A percentile compares a stretch with the other conserved stretches of the same genome.
These are phyloP conservation scores for Sebastes itinus DNA, from an alignment of 2,797 vertebrate genomes.

Conservation along the genomic window DNA sequence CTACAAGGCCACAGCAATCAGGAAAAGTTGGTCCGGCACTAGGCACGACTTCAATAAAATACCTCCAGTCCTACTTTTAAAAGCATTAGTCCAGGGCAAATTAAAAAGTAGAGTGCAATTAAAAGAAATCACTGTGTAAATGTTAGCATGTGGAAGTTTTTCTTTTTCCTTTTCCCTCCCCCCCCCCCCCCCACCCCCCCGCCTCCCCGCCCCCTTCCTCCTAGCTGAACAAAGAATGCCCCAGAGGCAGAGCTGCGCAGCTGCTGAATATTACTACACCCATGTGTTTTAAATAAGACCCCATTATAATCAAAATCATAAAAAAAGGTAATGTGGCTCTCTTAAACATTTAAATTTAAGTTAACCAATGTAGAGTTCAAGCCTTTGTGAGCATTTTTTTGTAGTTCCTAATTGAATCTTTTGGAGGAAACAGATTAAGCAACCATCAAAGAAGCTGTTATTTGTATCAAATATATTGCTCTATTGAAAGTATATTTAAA, in stretches of 20 bases:
- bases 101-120: constrained; percentile 89
- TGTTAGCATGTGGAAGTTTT: constrained; percentile 90
- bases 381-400: constrained; percentile 58
- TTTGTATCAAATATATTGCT: constrained; percentile 33
- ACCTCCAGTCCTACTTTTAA: constrained; percentile 84
- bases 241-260: constrained; percentile 79
- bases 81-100: constrained; percentile 88
- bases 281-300: constrained; percentile 88
- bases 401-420: constrained; percentile 59
- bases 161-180: constrained; percentile 64
- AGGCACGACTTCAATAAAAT: constrained; percentile 87
- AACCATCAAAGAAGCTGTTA: constrained; percentile 42
- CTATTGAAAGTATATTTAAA: constrained; percentile 10
- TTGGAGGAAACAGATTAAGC: constrained; percentile 33
- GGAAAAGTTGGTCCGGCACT: constrained; percentile 71
- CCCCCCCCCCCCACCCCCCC: too few species aligned
- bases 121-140: constrained; percentile 91
- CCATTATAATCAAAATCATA: constrained; percentile 90
- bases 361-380: constrained; percentile 75
- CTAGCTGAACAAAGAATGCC: constrained; percentile 82
- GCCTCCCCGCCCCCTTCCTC: constrained; percentile 54
- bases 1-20: constrained; percentile 75
- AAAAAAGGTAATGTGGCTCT: constrained; percentile 82
- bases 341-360: constrained; percentile 81
- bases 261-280: constrained; percentile 86